phyloP scores from a whole-genome alignment of 2,888 invertebrate genomes.

The Hedya salicella region DNA sequence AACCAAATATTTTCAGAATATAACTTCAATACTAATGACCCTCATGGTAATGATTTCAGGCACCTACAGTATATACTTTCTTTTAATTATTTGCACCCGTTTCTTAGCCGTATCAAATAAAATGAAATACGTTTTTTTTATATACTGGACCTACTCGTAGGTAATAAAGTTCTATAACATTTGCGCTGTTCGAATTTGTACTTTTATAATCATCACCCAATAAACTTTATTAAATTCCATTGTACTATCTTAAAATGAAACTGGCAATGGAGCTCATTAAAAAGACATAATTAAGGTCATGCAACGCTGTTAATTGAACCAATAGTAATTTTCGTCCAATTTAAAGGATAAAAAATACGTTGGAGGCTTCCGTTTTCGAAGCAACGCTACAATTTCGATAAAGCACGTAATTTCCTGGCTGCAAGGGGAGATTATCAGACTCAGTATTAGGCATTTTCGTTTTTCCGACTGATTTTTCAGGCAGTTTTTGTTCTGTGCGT shows the following conservation, averaged over 20 bases:
- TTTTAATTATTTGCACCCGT: too few species aligned
- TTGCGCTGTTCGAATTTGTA: too few species aligned
- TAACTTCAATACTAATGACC: too few species aligned
- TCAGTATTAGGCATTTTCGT: slow-evolving; percentile 24
- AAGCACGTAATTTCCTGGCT: slow-evolving; percentile 43
- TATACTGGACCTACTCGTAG: too few species aligned
- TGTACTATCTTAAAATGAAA: neutral
- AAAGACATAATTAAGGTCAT: slow-evolving; percentile 3
- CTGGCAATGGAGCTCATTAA: neutral
- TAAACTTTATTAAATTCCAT: neutral
- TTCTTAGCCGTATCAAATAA: too few species aligned
- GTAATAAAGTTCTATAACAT: too few species aligned
- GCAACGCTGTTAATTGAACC: slow-evolving; percentile 20
- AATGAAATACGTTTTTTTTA: too few species aligned
- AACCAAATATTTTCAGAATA: too few species aligned
- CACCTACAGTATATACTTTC: too few species aligned
- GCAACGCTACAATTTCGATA: slow-evolving; percentile 41
- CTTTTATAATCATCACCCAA: too few species aligned
- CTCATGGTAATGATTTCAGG: too few species aligned
- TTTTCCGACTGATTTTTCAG: slow-evolving; percentile 15
- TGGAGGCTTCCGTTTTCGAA: slow-evolving; percentile 32
- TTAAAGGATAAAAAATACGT: slow-evolving; percentile 27
- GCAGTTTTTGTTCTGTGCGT: slow-evolving; percentile 5
- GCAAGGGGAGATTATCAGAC: slow-evolving; percentile 35
- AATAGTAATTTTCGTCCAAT: slow-evolving; percentile 23